These are phyloP conservation scores for Spisula solida DNA, from an alignment of 2,888 invertebrate species.

Conservation along the genomic window DNA sequence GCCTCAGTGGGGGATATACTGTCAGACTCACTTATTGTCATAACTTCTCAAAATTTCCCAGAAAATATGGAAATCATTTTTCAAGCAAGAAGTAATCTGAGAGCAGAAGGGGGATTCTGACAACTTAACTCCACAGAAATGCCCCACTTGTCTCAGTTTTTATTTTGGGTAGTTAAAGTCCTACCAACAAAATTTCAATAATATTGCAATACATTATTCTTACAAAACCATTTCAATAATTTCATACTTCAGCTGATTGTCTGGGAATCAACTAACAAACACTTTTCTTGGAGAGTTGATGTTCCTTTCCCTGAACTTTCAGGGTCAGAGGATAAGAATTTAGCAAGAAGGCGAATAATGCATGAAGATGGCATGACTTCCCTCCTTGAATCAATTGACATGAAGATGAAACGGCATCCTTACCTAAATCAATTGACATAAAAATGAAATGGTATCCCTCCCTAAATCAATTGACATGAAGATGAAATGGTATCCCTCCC, in stretches of 20 bases:
- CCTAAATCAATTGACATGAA: background rate
- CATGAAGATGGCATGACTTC: background rate
- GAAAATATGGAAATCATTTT: background rate
- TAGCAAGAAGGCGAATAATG: background rate
- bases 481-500: background rate
- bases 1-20: background rate
- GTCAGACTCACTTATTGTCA: background rate
- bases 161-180: too few species aligned
- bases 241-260: too few species aligned
- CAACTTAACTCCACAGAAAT: background rate
- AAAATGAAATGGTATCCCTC: background rate
- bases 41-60: background rate
- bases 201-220: background rate
- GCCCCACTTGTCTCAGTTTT: background rate
- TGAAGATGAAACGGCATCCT: too few species aligned
- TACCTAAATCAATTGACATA: too few species aligned
- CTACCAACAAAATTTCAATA: background rate
- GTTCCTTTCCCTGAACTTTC: too few species aligned
- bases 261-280: too few species aligned
- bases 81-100: background rate
- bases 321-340: too few species aligned
- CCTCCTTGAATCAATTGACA: too few species aligned
- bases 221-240: too few species aligned
- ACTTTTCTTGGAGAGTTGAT: too few species aligned
- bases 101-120: too few species aligned